Percentiles rank a stretch among this genome's conserved stretches.
These are phyloP conservation scores for Sycon ciliatum DNA, from an alignment of 37 sponge, comb jelly and placozoan genomes.

Conservation along the genomic window DNA sequence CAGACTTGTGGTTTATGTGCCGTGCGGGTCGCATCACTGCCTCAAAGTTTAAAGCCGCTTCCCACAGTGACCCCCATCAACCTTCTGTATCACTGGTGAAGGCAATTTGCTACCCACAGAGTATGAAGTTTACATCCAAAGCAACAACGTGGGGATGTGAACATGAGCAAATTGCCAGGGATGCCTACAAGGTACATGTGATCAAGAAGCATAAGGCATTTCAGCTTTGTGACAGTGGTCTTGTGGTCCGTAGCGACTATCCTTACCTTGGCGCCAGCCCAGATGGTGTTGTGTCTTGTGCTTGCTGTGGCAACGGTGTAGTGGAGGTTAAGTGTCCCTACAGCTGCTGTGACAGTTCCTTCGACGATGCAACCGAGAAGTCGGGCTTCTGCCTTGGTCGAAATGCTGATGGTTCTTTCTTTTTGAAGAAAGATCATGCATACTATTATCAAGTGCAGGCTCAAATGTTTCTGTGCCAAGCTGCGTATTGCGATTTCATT, in stretches of 20 bases:
- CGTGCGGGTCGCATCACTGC: too few species aligned
- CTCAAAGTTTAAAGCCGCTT: conserved; percentile 40
- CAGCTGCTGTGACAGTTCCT: conserved; percentile 19
- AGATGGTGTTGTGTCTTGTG: conserved; percentile 32
- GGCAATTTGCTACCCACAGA: conserved; percentile 34
- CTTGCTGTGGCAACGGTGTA: conserved; percentile 37
- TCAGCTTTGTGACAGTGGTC: conserved; percentile 14
- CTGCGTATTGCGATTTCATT: conserved; percentile 43
- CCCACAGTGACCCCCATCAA: conserved; percentile 14
- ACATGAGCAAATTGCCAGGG: conserved; percentile 27
- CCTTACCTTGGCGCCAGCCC: conserved; percentile 32
- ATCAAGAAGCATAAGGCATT: conserved; percentile 22
- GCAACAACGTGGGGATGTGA: conserved; percentile 33
- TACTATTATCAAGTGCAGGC: conserved; percentile 62
- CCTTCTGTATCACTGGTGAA: conserved; percentile 36
- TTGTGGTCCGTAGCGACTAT: conserved; percentile 16
- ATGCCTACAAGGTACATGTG: not conserved
- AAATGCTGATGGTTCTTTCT: not conserved
- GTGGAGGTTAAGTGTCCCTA: conserved; percentile 46
- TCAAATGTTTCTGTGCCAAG: conserved; percentile 34
- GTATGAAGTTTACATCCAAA: not conserved
- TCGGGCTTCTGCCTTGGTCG: conserved; percentile 12
- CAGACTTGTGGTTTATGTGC: too few species aligned
- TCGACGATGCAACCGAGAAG: conserved; percentile 22
- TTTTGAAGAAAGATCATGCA: conserved; percentile 27